phyloP scores from a whole-genome alignment of 1,140 invertebrate genomes.

The Ectropis grisescens region DNA sequence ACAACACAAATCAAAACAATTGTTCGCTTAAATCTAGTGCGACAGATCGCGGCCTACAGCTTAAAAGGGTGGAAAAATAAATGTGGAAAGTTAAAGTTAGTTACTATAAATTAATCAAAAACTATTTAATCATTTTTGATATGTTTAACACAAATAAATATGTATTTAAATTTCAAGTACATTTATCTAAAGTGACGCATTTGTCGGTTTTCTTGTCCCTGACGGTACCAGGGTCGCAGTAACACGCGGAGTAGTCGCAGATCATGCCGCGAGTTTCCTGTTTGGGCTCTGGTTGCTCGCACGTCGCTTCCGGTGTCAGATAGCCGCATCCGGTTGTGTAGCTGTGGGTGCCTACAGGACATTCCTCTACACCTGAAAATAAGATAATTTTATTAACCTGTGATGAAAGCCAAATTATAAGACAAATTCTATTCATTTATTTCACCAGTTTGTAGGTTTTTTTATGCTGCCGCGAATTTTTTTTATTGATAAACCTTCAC shows the following conservation, averaged over 20 bases:
- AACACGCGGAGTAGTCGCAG: conserved; percentile 39
- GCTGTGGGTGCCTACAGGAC: conserved; percentile 26
- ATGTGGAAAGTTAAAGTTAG: too few relatives aligned
- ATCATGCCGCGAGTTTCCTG: conserved; percentile 8
- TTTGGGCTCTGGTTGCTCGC: conserved; percentile 25
- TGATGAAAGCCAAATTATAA: not conserved
- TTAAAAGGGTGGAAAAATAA: too few relatives aligned
- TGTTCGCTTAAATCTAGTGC: too few relatives aligned
- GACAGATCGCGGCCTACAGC: too few relatives aligned
- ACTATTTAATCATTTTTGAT: too few relatives aligned
- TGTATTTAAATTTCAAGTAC: conserved; percentile 14
- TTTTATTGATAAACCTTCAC: too few relatives aligned
- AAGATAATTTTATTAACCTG: not conserved
- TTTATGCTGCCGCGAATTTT: too few relatives aligned
- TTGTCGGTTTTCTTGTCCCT: conserved; percentile 17
- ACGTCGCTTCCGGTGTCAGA: conserved; percentile 25
- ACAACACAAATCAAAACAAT: too few relatives aligned
- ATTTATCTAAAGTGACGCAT: conserved; percentile 30
- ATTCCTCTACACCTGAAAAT: conserved; percentile 10
- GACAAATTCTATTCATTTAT: too few relatives aligned
- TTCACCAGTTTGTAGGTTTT: too few relatives aligned
- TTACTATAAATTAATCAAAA: too few relatives aligned
- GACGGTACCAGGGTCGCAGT: conserved; percentile 36
- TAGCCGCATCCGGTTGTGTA: conserved; percentile 31
- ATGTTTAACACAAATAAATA: too few relatives aligned